Base-by-base conservation (phyloP, 2,797 vertebrate genomes). In the Cheirogaleus major region DNA sequence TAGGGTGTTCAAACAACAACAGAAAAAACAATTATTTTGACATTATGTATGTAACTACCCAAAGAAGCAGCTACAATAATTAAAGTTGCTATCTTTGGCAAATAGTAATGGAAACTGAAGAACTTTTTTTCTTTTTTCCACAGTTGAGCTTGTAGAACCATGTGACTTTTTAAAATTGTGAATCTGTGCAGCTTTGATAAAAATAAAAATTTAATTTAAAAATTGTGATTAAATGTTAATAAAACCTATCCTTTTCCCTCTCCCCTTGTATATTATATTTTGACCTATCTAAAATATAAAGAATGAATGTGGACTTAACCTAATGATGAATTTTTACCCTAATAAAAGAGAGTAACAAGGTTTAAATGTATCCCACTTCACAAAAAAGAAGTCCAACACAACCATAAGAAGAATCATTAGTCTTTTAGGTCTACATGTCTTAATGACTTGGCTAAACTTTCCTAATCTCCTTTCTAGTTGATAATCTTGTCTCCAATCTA, bases 401-500 rank as follows among this genome's bases (percentile, higher is more conserved):
- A 17, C 7, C 27, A 14, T 27, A n/a, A 32, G 8, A 13, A 89
- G 2, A 27, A 79, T 76, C 14, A 8, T 86, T 52, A 41, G 82
- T 92, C 67, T 94, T 92, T 89, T 32, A 81, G 27, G 84, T 57
- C 72, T 85, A 4, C 38, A 30, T 38, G 14, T 38, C 55, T 92
- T 38, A 75, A 1, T 67, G 63, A 94, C 43, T 55, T 79, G 79
- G 73, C 52, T 84, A 50, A 84, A 78, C 5, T 95, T 78, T 84
- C 52, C 55, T 93, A 79, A 88, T 92, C 67, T 82, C 75, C 23
- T 72, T 78, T 81, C 35, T 89, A 69, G 88, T 96, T 12, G 43
- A 81, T 96, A 85, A 48, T 78, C 12, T 61, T 96, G 45, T 93
- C 79, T 95, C 12, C 12, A 69, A 15, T 96, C 78, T 79, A 90